phyloP scores from a whole-genome alignment of 1,140 invertebrate genomes.

The Drosophila repletoides region DNA sequence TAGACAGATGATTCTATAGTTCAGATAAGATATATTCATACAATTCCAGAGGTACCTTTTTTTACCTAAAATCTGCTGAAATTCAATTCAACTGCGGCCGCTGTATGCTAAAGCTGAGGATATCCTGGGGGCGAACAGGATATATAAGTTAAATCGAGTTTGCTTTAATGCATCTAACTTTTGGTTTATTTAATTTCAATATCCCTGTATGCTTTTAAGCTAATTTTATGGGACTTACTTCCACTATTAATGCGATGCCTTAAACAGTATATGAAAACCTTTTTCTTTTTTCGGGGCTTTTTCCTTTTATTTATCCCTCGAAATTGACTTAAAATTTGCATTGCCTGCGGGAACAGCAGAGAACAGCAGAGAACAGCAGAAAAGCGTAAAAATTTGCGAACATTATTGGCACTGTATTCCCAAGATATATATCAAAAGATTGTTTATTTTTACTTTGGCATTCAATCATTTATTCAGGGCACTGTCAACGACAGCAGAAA shows the following conservation, averaged over 20 bases:
- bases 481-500: conserved; percentile 16
- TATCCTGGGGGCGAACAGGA: no score
- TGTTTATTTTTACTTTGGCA: conserved; percentile 33
- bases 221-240: not conserved
- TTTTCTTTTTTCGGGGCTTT: not conserved
- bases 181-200: no score
- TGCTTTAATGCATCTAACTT: no score
- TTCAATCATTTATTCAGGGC: conserved; percentile 37
- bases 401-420: conserved; percentile 22
- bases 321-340: conserved; percentile 29
- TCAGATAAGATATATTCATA: no score
- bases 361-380: not conserved
- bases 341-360: conserved; percentile 9
- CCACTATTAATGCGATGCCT: no score
- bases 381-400: conserved; percentile 20
- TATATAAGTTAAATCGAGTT: no score
- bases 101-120: no score
- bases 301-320: not conserved
- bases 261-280: not conserved
- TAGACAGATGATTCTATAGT: no score
- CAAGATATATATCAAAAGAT: conserved; percentile 33
- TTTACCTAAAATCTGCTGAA: no score
- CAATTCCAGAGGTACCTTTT: no score
- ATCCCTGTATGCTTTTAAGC: no score
- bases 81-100: no score